Base-by-base conservation (phyloP, 1,140 invertebrate genomes). In the Orussus abietinus region DNA sequence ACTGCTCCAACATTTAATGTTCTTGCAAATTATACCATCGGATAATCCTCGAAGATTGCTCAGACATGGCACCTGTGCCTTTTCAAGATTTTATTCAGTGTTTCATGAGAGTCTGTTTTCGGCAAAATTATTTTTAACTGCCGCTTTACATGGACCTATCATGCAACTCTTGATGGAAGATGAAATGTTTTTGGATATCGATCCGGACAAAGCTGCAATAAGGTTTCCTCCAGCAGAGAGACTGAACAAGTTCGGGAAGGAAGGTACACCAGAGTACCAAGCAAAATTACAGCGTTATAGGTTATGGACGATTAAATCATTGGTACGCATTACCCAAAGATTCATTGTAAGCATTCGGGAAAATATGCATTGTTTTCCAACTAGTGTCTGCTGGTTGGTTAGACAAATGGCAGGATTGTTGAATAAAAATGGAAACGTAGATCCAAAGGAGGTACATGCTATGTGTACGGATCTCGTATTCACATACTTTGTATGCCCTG, bases 391-490 rank as follows among this genome's bases (percentile, higher is more conserved):
- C 19, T 89, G 86, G 86, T 77, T 88, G 21, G 80, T 88, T 1
- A 79, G 84, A 46, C 86, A 88, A 51, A 83, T 88, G 52, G 81
- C 82, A n/a, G 79, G 82, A 30, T 72, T 86, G 14, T 66, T 89
- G 5, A 77, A 78, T 3, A 83, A 85, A 54, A 79, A 68, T 49
- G 78, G 79, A 51, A 75, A 75, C 21, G 63, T 80, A 1, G 79
- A 83, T 18, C 56, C 69, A 1, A 83, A 83, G 55, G 82, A 87
- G 47, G 78, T 88, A 13, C 77, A 86, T 55, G 80, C 83, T 5
- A 84, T 98, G 54, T 92, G 90, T 61, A 90, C 90, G 1, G 94
- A 98, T 64, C 74, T 98, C 12, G 85, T 98, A 7, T 92, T 98
- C 64, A 90, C 88, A 2, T 82, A 91, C 54, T 97, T 97, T 53